Base-by-base conservation (phyloP, 2,113 vertebrate genomes). In the Amia ocellicauda region DNA sequence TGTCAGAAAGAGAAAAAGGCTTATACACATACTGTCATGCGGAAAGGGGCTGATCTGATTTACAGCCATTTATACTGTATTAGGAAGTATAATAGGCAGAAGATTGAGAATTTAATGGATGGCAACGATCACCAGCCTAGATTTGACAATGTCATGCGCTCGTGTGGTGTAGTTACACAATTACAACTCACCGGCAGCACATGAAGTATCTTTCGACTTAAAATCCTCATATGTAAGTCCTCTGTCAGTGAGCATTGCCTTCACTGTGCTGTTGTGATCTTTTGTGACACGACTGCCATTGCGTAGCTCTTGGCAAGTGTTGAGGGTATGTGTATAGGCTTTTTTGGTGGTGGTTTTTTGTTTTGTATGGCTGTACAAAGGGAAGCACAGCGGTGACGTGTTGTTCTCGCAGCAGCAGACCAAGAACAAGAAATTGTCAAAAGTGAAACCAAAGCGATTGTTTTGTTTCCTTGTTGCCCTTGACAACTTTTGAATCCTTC, bases 71-170 rank as follows among this genome's bases (percentile, higher is more conserved):
- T n/a, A n/a, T n/a, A n/a, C n/a, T n/a, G 66, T 77, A 54, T 51
- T 58, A 53, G 69, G 62, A 63, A 61, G 47, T 63, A 16, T 10
- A 42, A 31, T 54, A 62, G 53, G 31, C 62, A 43, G 60, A 65
- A 19, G 24, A 41, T 69, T 60, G 63, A 75, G 71, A 74, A 77
- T 74, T 74, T 71, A 72, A n/a, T n/a, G n/a, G 19, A 45, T 57
- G 74, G 79, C 69, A 69, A 65, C 70, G 71, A 77, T 61, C 75
- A 78, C 64, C 73, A 74, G 77, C 71, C 65, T 70, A 85, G 84
- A 81, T 85, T 86, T 85, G 81, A 69, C 68, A 76, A 69, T 72
- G 71, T 75, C 81, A 74, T 82, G 83, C 85, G 80, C 86, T 86
- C 87, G 84, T 80, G 41, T 66, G n/a, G n/a, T n/a, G n/a, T n/a